phyloP scores from a whole-genome alignment of 2,113 vertebrate species.

The Sialia sialis region DNA sequence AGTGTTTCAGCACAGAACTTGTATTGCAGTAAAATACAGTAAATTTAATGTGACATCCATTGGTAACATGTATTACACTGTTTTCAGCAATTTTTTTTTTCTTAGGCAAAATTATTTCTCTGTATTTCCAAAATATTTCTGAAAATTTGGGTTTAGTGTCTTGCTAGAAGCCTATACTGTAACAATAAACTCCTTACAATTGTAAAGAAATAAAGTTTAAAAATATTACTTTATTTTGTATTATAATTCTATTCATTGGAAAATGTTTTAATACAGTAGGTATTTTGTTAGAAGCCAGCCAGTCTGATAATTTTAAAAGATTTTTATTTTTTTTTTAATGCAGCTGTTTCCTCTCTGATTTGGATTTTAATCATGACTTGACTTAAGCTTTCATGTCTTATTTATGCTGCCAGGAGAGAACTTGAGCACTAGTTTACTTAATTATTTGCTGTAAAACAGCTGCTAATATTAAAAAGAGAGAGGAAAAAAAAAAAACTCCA shows the following conservation, averaged over 20 bases:
- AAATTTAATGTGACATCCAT: not conserved
- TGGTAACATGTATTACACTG: not conserved
- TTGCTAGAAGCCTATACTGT: not conserved
- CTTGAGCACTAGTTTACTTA: conserved; percentile 71
- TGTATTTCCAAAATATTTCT: not conserved
- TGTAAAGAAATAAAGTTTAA: not conserved
- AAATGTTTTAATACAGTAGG: conserved; percentile 5
- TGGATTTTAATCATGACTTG: conserved; percentile 68
- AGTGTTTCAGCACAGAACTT: not conserved
- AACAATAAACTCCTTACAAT: not conserved
- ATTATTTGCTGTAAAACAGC: conserved; percentile 73
- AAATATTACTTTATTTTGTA: not conserved
- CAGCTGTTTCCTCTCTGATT: conserved; percentile 46
- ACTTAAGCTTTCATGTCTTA: conserved; percentile 65
- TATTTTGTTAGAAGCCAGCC: not conserved
- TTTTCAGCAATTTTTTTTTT: not conserved
- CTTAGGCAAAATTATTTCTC: not conserved
- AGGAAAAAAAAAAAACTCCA: not conserved
- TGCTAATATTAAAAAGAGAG: conserved; percentile 51
- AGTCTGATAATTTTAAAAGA: conserved; percentile 4
- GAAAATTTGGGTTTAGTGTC: not conserved
- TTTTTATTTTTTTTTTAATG: not conserved
- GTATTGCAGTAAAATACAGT: not conserved
- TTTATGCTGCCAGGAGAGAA: conserved; percentile 63
- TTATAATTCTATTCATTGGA: not conserved